phyloP scores from a whole-genome alignment of 2,113 vertebrate species.

The Oryzias melastigma region DNA sequence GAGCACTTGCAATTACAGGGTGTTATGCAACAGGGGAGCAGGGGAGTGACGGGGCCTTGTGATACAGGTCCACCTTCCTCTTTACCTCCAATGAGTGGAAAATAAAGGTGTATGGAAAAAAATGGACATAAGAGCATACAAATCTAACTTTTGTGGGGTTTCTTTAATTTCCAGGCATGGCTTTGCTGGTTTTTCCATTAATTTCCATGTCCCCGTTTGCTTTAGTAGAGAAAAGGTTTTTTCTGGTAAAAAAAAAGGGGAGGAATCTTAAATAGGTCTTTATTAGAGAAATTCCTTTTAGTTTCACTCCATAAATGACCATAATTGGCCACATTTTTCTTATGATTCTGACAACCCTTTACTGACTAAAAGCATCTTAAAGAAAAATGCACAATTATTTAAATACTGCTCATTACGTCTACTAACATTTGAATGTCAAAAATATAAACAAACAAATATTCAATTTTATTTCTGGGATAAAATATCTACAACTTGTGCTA shows the following conservation, averaged over 20 bases:
- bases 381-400: background rate
- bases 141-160: too few relatives aligned
- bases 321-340: background rate
- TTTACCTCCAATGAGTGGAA: background rate
- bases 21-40: slow-evolving; percentile 55
- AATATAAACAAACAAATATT: too few relatives aligned
- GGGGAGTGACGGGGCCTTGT: slow-evolving; percentile 38
- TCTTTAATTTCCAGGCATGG: too few relatives aligned
- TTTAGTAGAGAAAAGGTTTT: too few relatives aligned
- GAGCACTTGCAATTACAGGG: slow-evolving; percentile 37
- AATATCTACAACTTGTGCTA: too few relatives aligned
- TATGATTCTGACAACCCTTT: background rate
- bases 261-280: slow-evolving; percentile 4
- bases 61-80: slow-evolving; percentile 31
- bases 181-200: too few relatives aligned
- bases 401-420: too few relatives aligned
- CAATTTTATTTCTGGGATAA: too few relatives aligned
- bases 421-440: too few relatives aligned
- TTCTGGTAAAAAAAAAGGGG: too few relatives aligned
- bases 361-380: background rate
- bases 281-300: background rate
- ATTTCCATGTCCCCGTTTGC: too few relatives aligned
- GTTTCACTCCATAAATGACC: background rate
- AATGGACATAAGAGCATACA: background rate
- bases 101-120: background rate